Evolutionary conservation across 2,888 invertebrate species (phyloP).

Genomic region (Phorcus lineatus): DNA sequence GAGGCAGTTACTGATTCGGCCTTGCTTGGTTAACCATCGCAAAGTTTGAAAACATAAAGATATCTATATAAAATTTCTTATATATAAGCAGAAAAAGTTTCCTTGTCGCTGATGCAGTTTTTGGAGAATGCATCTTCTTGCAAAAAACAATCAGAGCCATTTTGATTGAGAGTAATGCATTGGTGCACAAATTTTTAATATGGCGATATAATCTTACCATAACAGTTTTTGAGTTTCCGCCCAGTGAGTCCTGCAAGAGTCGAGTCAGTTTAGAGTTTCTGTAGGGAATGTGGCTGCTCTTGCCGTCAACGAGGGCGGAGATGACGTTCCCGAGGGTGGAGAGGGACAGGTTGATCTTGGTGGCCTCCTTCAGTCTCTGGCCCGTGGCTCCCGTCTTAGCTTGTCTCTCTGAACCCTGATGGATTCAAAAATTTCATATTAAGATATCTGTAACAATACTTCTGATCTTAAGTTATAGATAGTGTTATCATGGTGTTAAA

Average conservation of each 20-base stretch:
- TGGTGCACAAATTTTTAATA: too few relatives aligned
- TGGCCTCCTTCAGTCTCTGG: slow-evolving; percentile 94
- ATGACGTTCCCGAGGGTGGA: slow-evolving; percentile 99
- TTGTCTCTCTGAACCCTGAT: slow-evolving; percentile 95
- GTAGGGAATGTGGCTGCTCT: slow-evolving; percentile 97
- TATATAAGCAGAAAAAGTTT: too few relatives aligned
- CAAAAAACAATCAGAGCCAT: too few relatives aligned
- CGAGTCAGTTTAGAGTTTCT: slow-evolving; percentile 95
- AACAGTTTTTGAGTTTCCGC: slow-evolving; percentile 85
- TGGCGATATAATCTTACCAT: slow-evolving; percentile 72
- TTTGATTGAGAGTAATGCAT: too few relatives aligned
- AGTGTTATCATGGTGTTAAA: too few relatives aligned
- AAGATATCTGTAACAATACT: neutral
- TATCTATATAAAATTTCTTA: too few relatives aligned
- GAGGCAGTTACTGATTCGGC: too few relatives aligned
- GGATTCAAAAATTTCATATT: neutral
- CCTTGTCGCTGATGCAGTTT: too few relatives aligned
- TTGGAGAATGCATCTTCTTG: too few relatives aligned
- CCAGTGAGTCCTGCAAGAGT: slow-evolving; percentile 93
- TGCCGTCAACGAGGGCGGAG: slow-evolving; percentile 97
- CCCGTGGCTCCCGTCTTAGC: slow-evolving; percentile 97
- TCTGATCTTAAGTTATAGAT: too few relatives aligned
- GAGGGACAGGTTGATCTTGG: slow-evolving; percentile 97
- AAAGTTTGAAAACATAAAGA: too few relatives aligned
- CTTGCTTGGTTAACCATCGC: too few relatives aligned